These are phyloP conservation scores for Adoxophyes honmai DNA, from an alignment of 1,140 invertebrate genomes.

Conservation along the genomic window DNA sequence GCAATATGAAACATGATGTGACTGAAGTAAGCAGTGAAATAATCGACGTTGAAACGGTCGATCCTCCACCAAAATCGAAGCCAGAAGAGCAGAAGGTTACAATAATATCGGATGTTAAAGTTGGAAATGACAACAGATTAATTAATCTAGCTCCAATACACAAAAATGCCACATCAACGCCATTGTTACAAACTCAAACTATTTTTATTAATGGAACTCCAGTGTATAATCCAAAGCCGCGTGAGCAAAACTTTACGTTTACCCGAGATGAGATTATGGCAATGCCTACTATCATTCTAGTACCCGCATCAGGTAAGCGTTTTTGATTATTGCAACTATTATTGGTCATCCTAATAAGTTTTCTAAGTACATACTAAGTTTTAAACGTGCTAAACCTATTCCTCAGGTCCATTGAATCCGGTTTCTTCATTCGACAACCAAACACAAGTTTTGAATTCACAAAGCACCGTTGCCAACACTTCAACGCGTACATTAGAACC, in stretches of 20 bases:
- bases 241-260: slow-evolving; percentile 30
- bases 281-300: slow-evolving; percentile 66
- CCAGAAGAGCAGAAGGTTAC: slow-evolving; percentile 46
- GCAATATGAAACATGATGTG: slow-evolving; percentile 3
- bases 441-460: slow-evolving; percentile 10
- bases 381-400: background rate
- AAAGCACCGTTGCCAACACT: slow-evolving; percentile 21
- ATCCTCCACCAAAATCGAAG: slow-evolving; percentile 27
- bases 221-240: slow-evolving; percentile 38
- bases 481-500: slow-evolving; percentile 18
- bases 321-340: background rate
- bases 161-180: slow-evolving; percentile 47
- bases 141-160: slow-evolving; percentile 26
- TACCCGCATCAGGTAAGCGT: slow-evolving; percentile 50
- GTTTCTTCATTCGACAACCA: background rate
- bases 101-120: slow-evolving; percentile 63
- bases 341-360: too few relatives aligned
- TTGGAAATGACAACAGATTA: slow-evolving; percentile 34
- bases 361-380: too few relatives aligned
- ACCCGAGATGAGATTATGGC: slow-evolving; percentile 72
- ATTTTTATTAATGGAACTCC: slow-evolving; percentile 60
- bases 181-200: slow-evolving; percentile 50
- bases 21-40: slow-evolving; percentile 11
- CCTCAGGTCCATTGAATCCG: slow-evolving; percentile 18
- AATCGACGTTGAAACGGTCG: background rate